phyloP scores from a whole-genome alignment of 64 coral and sea anemone species.

The Pocillopora damicornis region DNA sequence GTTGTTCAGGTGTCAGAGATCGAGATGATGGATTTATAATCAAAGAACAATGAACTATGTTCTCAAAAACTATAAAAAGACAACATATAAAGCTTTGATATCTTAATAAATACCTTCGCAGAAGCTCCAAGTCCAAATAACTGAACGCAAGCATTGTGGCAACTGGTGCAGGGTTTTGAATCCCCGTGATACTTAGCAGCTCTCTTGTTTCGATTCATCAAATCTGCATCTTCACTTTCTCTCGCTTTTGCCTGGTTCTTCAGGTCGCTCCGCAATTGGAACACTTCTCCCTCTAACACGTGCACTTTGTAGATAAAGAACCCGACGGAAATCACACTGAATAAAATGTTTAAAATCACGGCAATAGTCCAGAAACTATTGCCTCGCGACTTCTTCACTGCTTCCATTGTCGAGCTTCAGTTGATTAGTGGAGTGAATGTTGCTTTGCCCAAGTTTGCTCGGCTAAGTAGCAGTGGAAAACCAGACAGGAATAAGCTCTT shows the following conservation, averaged over 20 bases:
- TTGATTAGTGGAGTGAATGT: neutral
- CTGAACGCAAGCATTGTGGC: slow-evolving; percentile 18
- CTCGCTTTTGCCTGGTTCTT: neutral
- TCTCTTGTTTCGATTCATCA: slow-evolving; percentile 12
- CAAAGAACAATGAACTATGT: too few relatives aligned
- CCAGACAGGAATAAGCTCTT: neutral
- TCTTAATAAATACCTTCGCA: slow-evolving; percentile 21
- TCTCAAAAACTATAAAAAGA: too few relatives aligned
- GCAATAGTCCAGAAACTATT: slow-evolving; percentile 18
- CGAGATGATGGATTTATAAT: too few relatives aligned
- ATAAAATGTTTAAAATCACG: slow-evolving; percentile 18
- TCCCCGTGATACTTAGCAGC: neutral
- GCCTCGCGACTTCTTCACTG: slow-evolving; percentile 3
- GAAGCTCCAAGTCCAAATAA: slow-evolving; percentile 23
- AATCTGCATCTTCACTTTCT: neutral
- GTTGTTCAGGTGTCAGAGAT: too few relatives aligned
- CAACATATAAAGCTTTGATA: too few relatives aligned
- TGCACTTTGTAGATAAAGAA: slow-evolving; percentile 29
- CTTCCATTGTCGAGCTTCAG: slow-evolving; percentile 1
- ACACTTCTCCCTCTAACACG: slow-evolving; percentile 14
- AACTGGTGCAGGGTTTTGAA: slow-evolving; percentile 22
- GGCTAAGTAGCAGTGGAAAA: neutral
- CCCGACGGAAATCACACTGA: slow-evolving; percentile 10
- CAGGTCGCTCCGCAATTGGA: neutral
- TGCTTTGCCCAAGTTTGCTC: neutral